Conservation (phyloP, 2,888 invertebrate genomes). For the Dasysyrphus albostriatus region DNA sequence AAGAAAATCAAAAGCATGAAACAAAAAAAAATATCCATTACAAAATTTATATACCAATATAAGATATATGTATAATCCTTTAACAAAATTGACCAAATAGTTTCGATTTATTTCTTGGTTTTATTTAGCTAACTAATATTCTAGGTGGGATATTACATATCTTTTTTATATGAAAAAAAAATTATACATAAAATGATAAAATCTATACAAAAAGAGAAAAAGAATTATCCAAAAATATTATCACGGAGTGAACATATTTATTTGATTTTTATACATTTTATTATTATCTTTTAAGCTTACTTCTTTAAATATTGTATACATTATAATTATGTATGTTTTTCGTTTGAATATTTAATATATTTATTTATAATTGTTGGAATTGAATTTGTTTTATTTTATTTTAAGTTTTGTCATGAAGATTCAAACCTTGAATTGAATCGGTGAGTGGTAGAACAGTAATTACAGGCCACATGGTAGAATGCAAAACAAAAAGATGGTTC, state of each 20-base stretch:
- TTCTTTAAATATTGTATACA: conserved; percentile 59
- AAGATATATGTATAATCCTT: conserved; percentile 37
- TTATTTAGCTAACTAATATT: conserved; percentile 47
- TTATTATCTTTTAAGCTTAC: conserved; percentile 60
- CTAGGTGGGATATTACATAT: conserved; percentile 70
- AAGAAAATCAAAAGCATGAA: conserved; percentile 70
- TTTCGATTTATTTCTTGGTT: conserved; percentile 61
- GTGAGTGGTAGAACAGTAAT: neutral
- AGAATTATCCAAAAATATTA: conserved; percentile 70
- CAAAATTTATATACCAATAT: conserved; percentile 39
- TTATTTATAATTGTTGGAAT: conserved; percentile 76
- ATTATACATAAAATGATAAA: conserved; percentile 54
- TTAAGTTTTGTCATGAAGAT: conserved; percentile 32
- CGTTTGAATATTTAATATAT: conserved; percentile 74
- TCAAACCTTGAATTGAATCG: neutral
- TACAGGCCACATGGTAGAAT: no score
- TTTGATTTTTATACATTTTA: conserved; percentile 61
- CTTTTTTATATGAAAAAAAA: conserved; percentile 68
- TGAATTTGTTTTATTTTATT: conserved; percentile 75
- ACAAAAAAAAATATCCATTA: conserved; percentile 54
- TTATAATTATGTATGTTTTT: conserved; percentile 63
- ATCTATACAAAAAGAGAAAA: conserved; percentile 42
- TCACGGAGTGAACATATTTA: conserved; percentile 68
- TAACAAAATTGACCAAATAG: conserved; percentile 61
- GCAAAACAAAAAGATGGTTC: no score